phyloP scores from a whole-genome alignment of 2,113 vertebrate species.

The Grammomys dolichurus region DNA sequence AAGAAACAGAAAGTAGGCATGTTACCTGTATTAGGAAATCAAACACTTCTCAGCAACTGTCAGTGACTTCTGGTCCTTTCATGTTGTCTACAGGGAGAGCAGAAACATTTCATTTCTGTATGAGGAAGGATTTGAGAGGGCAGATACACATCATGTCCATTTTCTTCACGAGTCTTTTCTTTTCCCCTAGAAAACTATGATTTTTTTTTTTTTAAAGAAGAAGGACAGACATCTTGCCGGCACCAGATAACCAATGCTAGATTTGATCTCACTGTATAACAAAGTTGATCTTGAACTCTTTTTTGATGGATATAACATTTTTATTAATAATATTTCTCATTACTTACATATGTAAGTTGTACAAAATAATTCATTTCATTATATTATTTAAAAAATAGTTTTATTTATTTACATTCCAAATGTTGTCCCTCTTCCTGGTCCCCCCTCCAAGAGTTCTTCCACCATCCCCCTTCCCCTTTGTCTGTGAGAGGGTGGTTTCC shows the following conservation, averaged over 20 bases:
- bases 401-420: too few relatives aligned
- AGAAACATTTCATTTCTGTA: neutral
- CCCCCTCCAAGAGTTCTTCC: too few relatives aligned
- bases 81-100: neutral
- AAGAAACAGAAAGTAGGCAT: neutral
- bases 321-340: too few relatives aligned
- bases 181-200: neutral
- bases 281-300: neutral
- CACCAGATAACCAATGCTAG: neutral
- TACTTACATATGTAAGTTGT: too few relatives aligned
- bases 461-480: too few relatives aligned
- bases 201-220: constrained; percentile 16
- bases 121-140: neutral
- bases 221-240: neutral
- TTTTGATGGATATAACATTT: neutral
- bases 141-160: neutral
- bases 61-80: neutral
- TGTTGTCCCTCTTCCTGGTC: too few relatives aligned
- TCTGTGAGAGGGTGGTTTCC: too few relatives aligned
- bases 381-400: too few relatives aligned
- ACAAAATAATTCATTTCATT: too few relatives aligned
- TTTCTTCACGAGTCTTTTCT: neutral
- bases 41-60: neutral
- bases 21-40: neutral
- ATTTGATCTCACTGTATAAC: neutral